Base-by-base conservation (phyloP, 1,140 invertebrate genomes). In the Neodiprion pinetum region DNA sequence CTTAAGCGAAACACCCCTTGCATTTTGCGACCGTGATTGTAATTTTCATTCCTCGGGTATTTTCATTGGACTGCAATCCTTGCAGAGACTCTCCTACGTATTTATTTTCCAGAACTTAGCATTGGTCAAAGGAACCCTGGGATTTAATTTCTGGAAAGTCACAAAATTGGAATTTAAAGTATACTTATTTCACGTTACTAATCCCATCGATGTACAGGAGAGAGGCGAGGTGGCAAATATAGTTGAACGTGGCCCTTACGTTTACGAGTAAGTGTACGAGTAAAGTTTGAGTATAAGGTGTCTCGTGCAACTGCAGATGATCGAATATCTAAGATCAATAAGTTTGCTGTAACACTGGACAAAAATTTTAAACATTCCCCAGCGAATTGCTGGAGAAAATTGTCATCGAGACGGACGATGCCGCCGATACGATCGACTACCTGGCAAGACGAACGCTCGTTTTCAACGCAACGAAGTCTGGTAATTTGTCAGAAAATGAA, bases 171-270 rank as follows among this genome's bases (percentile, higher is more conserved):
- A 61, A 61, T 74, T 76, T 3, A 2, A 67, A 0, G 76, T 81
- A 17, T 75, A 76, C 7, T 9, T 83, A 0, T 82, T 79, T 53
- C 74, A 83, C 21, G 78, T 82, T 11, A 78, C 76, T 0, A 83
- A 83, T 76, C 81, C 80, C 17, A 75, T 77, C 10, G 80, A 77
- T 47, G 76, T 83, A 0, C 78, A 81, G 75, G n/a, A 68, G 47
- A 61, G 3, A 7, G 82, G 82, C 40, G 75, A 48, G 10, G 12
- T 48, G 10, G 80, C 82, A 28, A 71, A 50, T 47, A 9, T 83
- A 0, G 70, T 65, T 0, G 81, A 83, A 74, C 67, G 61, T 67
- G 82, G 82, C 10, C 82, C 82, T 10, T 79, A 80, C 9, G 72
- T 76, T 66, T 83, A 82, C 48, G 68, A 80, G 82, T 83, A 75